Conservation (phyloP, 2,888 invertebrate species). For the Heliconius erato region DNA sequence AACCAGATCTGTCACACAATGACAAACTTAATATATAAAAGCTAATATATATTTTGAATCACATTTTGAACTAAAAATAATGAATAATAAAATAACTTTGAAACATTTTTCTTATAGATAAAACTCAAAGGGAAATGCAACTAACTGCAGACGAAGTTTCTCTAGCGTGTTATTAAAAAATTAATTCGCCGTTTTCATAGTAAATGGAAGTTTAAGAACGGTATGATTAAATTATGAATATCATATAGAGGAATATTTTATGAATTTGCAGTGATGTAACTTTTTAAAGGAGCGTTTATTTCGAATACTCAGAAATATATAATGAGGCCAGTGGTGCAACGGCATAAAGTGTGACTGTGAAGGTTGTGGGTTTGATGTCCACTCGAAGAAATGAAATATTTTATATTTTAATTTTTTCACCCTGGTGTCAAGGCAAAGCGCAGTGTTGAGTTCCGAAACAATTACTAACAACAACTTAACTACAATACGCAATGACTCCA, state of each 20-base stretch:
- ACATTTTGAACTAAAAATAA: not conserved
- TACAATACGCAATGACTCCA: no score
- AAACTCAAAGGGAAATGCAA: constrained; percentile 61
- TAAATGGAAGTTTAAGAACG: constrained; percentile 75
- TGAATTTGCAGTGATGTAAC: not conserved
- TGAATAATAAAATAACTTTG: constrained; percentile 13
- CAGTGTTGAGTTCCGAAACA: no score
- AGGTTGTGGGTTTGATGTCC: no score
- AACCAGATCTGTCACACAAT: not conserved
- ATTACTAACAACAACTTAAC: no score
- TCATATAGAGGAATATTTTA: constrained; percentile 22
- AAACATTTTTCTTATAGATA: constrained; percentile 38
- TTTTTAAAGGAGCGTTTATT: not conserved
- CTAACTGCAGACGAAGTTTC: constrained; percentile 57
- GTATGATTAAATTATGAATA: constrained; percentile 50
- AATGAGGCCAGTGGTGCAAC: not conserved
- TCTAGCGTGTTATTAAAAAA: constrained; percentile 77
- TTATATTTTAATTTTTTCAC: no score
- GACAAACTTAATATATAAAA: not conserved
- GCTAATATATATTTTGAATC: not conserved
- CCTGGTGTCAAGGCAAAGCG: no score
- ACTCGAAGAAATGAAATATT: no score
- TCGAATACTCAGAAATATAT: not conserved
- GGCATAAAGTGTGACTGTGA: not conserved
- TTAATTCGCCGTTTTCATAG: constrained; percentile 69